Evolutionary conservation across 2,113 vertebrate species (phyloP), one percentile per base, ranked within the genome.

Genomic region (Gadus chalcogrammus): DNA sequence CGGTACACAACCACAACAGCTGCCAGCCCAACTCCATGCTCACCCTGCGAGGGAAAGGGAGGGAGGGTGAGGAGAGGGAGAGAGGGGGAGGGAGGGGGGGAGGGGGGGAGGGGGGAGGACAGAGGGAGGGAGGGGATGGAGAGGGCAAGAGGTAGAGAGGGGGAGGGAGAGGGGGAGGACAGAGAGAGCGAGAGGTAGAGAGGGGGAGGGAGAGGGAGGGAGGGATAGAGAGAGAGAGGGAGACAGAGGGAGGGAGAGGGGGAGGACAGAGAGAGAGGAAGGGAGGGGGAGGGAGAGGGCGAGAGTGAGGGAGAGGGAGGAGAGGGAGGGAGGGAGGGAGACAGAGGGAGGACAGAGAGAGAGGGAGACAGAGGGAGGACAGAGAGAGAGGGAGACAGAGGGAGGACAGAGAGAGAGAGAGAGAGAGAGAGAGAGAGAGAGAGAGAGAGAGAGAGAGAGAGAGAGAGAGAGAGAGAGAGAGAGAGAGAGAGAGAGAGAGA

Each of bases 1-100:
- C 96, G 0, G 93, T 89, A 70, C 95, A 98, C 62, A 99, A 90
- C 96, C 97, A 99, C 15, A 98, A 81, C 20, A 99, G 91, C 89
- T 98, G 95, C 97, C 96, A 99, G 63, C 95, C 96, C 38, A 86
- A 92, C 72, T 93, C 93, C 28, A 92, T 64, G 0, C 97, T 99
- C 83, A 94, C 82, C 84, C 97, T 99, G 84, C 20, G n/a, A 60
- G 38, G 1, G 8, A 61, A 27, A 24, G 1, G 28, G 42, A 59
- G 42, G 2, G 5, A 48, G 42, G 7, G 42, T 2, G 42, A 48
- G 42, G 42, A 13, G 42, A 48, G 42, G 8, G 42, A 48, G 42
- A 48, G 42, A 31, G 42, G 42, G 42, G 8, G 42, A 48, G 8
- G 11, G 42, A 48, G 4, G 12, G 42, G 28, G 28, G 28, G 0